A percentile compares a stretch with the other conserved stretches of the same genome.
phyloP scores from a whole-genome alignment of 2,888 invertebrate species.

The Trilocha varians region DNA sequence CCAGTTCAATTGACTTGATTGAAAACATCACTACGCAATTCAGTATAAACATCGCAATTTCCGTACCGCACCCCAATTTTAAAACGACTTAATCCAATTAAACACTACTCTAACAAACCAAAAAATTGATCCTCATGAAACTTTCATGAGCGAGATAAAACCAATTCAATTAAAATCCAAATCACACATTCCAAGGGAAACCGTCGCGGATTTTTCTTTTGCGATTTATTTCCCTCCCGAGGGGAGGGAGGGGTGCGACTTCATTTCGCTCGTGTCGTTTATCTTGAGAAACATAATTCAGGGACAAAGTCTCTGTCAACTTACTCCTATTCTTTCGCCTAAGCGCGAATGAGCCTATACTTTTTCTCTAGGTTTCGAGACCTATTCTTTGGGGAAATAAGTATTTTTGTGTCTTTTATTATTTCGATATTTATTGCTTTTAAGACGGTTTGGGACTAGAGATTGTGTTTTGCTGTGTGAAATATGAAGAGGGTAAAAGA shows the following conservation, averaged over 20 bases:
- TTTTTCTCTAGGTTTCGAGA: slow-evolving; percentile 27
- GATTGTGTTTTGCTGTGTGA: no score
- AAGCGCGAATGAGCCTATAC: slow-evolving; percentile 68
- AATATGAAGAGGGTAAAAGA: no score
- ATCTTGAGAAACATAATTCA: slow-evolving; percentile 81
- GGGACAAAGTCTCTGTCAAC: slow-evolving; percentile 73
- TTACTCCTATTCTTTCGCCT: slow-evolving; percentile 73
- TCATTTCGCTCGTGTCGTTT: slow-evolving; percentile 82
- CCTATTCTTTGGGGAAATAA: no score
- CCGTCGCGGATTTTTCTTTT: slow-evolving; percentile 70
- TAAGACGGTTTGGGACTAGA: no score
- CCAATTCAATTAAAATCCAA: slow-evolving; percentile 69
- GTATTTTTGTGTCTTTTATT: no score
- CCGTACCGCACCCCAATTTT: no score
- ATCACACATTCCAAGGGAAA: slow-evolving; percentile 65
- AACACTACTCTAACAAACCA: no score
- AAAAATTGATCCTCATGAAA: slow-evolving; percentile 9
- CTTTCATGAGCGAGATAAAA: slow-evolving; percentile 21
- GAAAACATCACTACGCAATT: no score
- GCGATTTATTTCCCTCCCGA: slow-evolving; percentile 64
- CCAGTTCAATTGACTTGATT: no score
- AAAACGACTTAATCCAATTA: no score
- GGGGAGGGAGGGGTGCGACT: slow-evolving; percentile 71
- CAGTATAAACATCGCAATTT: no score
- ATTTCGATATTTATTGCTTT: no score